Evolutionary conservation across 2,888 invertebrate species (phyloP).

Genomic region (Sinotaia quadrata): DNA sequence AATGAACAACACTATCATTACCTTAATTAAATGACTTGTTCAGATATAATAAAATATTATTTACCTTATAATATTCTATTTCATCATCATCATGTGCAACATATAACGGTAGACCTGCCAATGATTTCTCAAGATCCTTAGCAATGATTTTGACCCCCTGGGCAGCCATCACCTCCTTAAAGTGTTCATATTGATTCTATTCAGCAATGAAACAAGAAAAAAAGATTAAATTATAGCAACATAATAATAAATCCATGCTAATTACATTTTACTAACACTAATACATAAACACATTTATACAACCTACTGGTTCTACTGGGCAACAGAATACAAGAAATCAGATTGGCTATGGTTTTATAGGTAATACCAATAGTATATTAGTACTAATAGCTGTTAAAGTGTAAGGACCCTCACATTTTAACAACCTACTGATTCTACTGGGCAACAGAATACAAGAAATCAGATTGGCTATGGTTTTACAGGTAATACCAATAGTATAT

Average conservation of each 20-base stretch:
- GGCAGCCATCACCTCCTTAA: conserved; percentile 94
- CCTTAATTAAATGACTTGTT: too few relatives aligned
- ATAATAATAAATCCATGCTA: neutral
- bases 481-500: too few relatives aligned
- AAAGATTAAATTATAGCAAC: neutral
- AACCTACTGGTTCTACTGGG: neutral
- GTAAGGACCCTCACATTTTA: too few relatives aligned
- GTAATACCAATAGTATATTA: too few relatives aligned
- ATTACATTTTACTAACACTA: neutral
- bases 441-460: too few relatives aligned
- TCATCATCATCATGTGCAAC: conserved; percentile 96
- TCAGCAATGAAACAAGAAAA: too few relatives aligned
- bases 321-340: neutral
- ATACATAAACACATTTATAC: neutral
- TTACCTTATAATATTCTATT: conserved; percentile 79
- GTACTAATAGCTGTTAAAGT: too few relatives aligned
- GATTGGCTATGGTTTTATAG: too few relatives aligned
- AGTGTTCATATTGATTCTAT: conserved; percentile 84
- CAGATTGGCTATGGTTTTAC: too few relatives aligned
- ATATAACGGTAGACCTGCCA: conserved; percentile 92
- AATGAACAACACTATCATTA: too few relatives aligned
- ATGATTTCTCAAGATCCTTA: conserved; percentile 97
- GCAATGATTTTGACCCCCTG: conserved; percentile 99
- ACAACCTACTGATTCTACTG: too few relatives aligned
- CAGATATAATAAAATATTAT: neutral